phyloP scores from a whole-genome alignment of 2,797 vertebrate genomes.

The Cynodonichthys magdalenae region DNA sequence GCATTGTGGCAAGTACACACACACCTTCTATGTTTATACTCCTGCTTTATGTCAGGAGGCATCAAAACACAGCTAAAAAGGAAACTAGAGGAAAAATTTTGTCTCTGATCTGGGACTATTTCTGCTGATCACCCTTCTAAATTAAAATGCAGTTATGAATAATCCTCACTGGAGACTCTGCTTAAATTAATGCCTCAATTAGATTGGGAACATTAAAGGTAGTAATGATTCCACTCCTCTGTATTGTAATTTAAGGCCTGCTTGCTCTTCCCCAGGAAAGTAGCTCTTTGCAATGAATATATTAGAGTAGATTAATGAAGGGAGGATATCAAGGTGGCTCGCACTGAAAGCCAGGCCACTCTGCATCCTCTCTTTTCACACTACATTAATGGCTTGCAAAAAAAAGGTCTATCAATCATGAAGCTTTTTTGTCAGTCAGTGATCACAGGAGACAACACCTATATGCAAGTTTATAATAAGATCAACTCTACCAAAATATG shows the following conservation, averaged over 20 bases:
- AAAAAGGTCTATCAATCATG: conserved; percentile 61
- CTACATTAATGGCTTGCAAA: conserved; percentile 57
- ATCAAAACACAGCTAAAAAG: conserved; percentile 50
- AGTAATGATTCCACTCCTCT: conserved; percentile 84
- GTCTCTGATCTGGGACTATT: conserved; percentile 65
- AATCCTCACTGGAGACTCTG: conserved; percentile 78
- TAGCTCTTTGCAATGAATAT: conserved; percentile 77
- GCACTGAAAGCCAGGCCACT: conserved; percentile 61
- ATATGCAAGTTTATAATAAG: conserved; percentile 21
- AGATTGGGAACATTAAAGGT: conserved; percentile 86
- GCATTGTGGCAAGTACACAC: conserved; percentile 11
- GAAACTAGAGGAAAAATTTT: conserved; percentile 47
- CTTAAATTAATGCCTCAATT: conserved; percentile 86
- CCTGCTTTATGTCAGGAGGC: conserved; percentile 32
- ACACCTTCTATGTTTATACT: conserved; percentile 15
- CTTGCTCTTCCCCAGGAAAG: conserved; percentile 78
- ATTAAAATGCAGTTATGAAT: conserved; percentile 84
- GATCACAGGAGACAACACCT: conserved; percentile 23
- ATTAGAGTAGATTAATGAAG: conserved; percentile 82
- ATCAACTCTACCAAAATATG: conserved; percentile 4
- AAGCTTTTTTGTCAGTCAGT: conserved; percentile 50
- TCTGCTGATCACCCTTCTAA: conserved; percentile 74
- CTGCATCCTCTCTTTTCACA: conserved; percentile 55
- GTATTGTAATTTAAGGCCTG: conserved; percentile 83
- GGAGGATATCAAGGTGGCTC: conserved; percentile 74